Conservation (phyloP, 2,797 vertebrate species). For the Alosa sapidissima region DNA sequence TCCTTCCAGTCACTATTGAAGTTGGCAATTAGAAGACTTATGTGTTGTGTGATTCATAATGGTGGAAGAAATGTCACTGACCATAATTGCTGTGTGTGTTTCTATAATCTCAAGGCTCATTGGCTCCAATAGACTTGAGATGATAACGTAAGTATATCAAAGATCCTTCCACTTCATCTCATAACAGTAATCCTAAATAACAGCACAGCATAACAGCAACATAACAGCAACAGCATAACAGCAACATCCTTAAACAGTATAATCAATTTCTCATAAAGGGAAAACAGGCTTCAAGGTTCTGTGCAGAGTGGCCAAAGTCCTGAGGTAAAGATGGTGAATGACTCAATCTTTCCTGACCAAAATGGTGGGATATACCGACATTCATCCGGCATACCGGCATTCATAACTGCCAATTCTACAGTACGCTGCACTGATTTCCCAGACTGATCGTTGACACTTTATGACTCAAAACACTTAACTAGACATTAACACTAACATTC, state of each 20-base stretch:
- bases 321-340: not conserved
- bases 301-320: not conserved
- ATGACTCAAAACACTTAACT: not conserved
- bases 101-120: not conserved
- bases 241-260: not conserved
- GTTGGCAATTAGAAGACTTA: not conserved
- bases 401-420: not conserved
- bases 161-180: not conserved
- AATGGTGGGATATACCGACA: not conserved
- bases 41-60: not conserved
- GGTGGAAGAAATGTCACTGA: not conserved
- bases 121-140: not conserved
- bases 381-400: too few relatives aligned
- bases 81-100: not conserved
- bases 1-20: not conserved
- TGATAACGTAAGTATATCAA: not conserved
- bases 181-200: not conserved
- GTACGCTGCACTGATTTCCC: not conserved
- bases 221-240: too few relatives aligned
- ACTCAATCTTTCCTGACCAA: not conserved
- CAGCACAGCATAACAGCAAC: too few relatives aligned
- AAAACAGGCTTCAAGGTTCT: not conserved
- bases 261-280: not conserved
- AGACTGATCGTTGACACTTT: not conserved
- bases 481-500: not conserved